Evolutionary conservation across 92 coral and sea anemone species (phyloP), one percentile per base, ranked within the genome.

Genomic region (Zoanthus sociatus): DNA sequence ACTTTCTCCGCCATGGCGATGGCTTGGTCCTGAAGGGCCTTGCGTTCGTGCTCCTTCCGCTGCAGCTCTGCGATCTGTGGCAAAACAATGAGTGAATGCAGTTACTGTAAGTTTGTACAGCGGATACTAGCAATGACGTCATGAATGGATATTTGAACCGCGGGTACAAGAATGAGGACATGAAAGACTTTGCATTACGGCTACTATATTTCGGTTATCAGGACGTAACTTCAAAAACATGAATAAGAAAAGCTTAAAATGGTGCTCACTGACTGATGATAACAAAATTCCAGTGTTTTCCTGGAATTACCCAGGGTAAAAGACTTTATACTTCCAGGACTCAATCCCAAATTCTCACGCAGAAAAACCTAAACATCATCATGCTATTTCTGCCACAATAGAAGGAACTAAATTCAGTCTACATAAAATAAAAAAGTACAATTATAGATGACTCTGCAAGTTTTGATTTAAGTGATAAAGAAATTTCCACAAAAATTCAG

Each of bases 31-130:
- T 95, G 88, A 72, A 95, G 86, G 37, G 89, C 94, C 89, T 97
- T 97, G 82, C 93, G 93, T 76, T 97, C 99, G 26, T 86, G 91
- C 71, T 97, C 99, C 86, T 97, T 97, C 44, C 98, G 98, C 90
- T 93, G 98, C 89, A 97, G 94, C 78, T 97, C 99, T 31, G 83
- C 82, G 12, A 97, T 81, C 99, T 97, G 84, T 5, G 78, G 90
- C 30, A 51, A 56, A 68, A 87, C 44, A 86, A 7, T 20, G 9
- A 4, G 13, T 3, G 7, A 7, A 61, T 17, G 26, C 21, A 61
- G 21, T 61, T 16, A 61, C 21, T 6, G 18, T 6, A 50, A 3
- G 12, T 50, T 37, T 37, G 42, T 1, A 37, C 3, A 37, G 4
- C 42, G 42, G 42, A 2, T 37, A 37, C 42, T 37, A 37, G 58